These are phyloP conservation scores for Bubo bubo DNA, from an alignment of 2,113 vertebrate genomes.

Conservation along the genomic window DNA sequence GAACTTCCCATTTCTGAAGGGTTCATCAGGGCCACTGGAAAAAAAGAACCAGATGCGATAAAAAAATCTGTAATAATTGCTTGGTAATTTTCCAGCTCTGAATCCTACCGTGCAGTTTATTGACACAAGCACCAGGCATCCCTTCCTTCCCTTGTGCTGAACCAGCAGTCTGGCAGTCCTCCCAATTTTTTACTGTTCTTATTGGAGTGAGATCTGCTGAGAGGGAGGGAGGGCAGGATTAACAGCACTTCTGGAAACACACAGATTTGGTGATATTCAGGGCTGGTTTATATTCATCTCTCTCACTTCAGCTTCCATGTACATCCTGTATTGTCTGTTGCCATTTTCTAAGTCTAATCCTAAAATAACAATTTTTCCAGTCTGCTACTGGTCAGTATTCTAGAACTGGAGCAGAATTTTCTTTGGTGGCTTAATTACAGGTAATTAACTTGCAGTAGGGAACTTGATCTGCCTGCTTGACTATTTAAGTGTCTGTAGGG, in stretches of 20 bases:
- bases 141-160: constrained; percentile 52
- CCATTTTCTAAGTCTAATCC: not conserved
- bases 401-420: not conserved
- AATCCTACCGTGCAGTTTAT: constrained; percentile 40
- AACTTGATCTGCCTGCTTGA: not conserved
- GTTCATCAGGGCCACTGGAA: constrained; percentile 6
- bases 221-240: not conserved
- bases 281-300: not conserved
- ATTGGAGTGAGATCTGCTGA: not conserved
- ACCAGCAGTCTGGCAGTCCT: constrained; percentile 30
- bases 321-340: not conserved
- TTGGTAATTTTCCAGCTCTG: constrained; percentile 58
- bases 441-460: not conserved
- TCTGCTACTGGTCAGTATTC: not conserved
- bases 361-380: not conserved
- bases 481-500: not conserved
- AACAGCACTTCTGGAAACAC: not conserved
- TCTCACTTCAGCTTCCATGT: not conserved
- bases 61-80: constrained; percentile 58
- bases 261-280: not conserved
- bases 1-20: constrained; percentile 49
- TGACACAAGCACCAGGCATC: constrained; percentile 45
- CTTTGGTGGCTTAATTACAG: not conserved
- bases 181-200: not conserved
- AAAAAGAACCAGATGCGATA: constrained; percentile 61